Percentiles rank a stretch among this genome's conserved stretches.
Evolutionary conservation across 2,888 invertebrate genomes (phyloP).

Genomic region (Apotomis capreana): DNA sequence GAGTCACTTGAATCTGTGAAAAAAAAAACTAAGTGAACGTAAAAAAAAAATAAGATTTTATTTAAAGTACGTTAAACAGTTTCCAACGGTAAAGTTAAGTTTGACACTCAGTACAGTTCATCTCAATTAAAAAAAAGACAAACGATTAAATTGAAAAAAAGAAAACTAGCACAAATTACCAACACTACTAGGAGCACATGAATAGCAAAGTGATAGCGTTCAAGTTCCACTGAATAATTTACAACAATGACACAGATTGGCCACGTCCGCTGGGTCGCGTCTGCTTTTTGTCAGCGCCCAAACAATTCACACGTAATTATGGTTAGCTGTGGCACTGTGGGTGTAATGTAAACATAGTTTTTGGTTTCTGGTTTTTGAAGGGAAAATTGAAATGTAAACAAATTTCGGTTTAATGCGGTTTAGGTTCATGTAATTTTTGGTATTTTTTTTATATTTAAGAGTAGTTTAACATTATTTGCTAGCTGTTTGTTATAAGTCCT

Average conservation of each 20-base stretch:
- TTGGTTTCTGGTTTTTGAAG: not conserved
- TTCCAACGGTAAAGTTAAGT: no score
- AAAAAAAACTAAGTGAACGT: no score
- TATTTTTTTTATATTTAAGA: no score
- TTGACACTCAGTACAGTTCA: no score
- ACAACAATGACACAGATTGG: slow-evolving; percentile 47
- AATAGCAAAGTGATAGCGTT: slow-evolving; percentile 36
- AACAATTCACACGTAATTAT: slow-evolving; percentile 43
- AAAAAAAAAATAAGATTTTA: no score
- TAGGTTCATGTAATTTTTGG: no score
- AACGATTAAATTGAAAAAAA: not conserved
- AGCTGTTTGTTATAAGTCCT: no score
- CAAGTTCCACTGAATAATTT: slow-evolving; percentile 45
- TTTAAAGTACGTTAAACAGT: no score
- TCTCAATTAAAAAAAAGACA: no score
- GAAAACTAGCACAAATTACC: not conserved
- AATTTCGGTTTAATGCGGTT: no score
- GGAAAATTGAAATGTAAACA: not conserved
- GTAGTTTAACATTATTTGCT: no score
- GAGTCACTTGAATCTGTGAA: no score
- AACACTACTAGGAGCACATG: slow-evolving; percentile 12
- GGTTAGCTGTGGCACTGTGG: slow-evolving; percentile 5
- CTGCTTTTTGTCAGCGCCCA: slow-evolving; percentile 44
- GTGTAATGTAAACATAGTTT: not conserved
- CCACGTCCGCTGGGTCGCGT: slow-evolving; percentile 44